Conservation (phyloP, 2,888 invertebrate genomes). For the Malthinus flaveolus region DNA sequence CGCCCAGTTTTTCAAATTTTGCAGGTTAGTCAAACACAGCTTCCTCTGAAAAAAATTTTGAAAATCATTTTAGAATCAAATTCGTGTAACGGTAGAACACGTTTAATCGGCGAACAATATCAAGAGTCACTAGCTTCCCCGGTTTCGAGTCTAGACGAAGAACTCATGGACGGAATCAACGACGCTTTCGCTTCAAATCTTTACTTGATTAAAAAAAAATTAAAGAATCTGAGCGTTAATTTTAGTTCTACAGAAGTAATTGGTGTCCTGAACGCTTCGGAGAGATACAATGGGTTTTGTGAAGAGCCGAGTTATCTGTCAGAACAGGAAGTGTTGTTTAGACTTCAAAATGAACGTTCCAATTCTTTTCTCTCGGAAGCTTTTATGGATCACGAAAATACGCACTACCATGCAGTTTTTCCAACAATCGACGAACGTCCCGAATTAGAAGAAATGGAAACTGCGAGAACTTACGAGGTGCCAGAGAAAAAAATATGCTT, state of each 20-base stretch:
- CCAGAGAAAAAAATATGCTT: constrained; percentile 9
- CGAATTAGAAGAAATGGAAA: background rate
- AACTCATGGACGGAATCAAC: constrained; percentile 14
- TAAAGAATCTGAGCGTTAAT: background rate
- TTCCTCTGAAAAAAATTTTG: no score
- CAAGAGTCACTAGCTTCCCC: no score
- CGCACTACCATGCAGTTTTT: no score
- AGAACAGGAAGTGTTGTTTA: no score
- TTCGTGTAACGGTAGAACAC: no score
- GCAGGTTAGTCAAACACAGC: no score
- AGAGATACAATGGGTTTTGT: background rate
- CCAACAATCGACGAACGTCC: background rate
- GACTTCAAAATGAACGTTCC: no score
- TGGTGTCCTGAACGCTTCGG: no score
- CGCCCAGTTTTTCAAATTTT: constrained; percentile 1
- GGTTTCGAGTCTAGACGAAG: constrained; percentile 10
- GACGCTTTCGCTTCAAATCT: constrained; percentile 12
- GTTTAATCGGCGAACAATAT: no score
- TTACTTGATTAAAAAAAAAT: constrained; percentile 7
- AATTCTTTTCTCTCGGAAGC: background rate
- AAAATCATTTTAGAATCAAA: no score
- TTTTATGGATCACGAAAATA: background rate
- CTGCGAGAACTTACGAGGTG: background rate
- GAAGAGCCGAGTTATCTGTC: no score
- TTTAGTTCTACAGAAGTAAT: background rate